Evolutionary conservation across 2,797 vertebrate species (phyloP), one percentile per base, ranked within the genome.

Genomic region (Ctenopoma kingsleyae): DNA sequence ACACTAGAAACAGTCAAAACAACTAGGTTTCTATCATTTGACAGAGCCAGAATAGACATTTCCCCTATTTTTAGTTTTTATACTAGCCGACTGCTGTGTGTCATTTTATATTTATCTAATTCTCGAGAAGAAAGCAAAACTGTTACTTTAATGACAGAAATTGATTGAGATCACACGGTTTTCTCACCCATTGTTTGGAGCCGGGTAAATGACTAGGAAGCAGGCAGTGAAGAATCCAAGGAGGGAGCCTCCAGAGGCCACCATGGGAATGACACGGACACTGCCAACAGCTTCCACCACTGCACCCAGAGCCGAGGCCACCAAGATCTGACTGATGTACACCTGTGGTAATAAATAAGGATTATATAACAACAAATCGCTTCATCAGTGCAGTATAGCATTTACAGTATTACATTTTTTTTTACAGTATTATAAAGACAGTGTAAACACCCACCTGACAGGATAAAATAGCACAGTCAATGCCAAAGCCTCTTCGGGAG

Each of bases 241-340:
- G 82, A 99, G 96, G 32, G 97, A 97, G 66, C 97, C 97, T 46
- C 95, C 94, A 0, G 98, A 99, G 49, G 98, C 97, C 91, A 98
- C 96, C 85, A 97, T 78, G 52, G 98, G 98, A 87, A 99, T 98
- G 83, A 99, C 97, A 1, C 89, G 88, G 50, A 99, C 97, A 0
- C 94, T 96, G 65, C 95, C 96, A 0, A 97, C 95, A 0, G 73
- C 92, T 0, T 99, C 95, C 23, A 99, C 96, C 20, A 99, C 94
- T 0, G 96, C 87, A 0, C 98, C 96, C 0, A 99, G 90, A 0
- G 96, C 97, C 0, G 97, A 99, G 6, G 98, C 97, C 87, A 97
- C 98, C 47, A 99, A 84, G 84, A 99, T 99, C 94, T 99, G 98
- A 60, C 97, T 97, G 94, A 99, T 98, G 92, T 99, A 99, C 66